Evolutionary conservation across 2,888 invertebrate genomes (phyloP).

Genomic region (Agonopterix subpropinquella): DNA sequence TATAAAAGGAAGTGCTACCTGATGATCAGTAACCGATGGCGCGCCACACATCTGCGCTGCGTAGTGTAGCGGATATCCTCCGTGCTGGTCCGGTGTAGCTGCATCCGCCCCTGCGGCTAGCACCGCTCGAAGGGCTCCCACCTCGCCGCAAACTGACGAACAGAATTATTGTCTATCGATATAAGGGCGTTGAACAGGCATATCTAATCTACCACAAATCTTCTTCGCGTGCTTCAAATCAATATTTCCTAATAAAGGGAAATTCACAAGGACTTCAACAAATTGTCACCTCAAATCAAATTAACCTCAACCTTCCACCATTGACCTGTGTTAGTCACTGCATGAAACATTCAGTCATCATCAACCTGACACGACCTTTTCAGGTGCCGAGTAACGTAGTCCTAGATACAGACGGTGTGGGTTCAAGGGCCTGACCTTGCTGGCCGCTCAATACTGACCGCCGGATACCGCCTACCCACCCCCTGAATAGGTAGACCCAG

Average conservation of each 20-base stretch:
- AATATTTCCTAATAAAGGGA: too few relatives aligned
- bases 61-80: conserved; percentile 97
- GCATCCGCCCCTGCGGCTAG: conserved; percentile 91
- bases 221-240: too few relatives aligned
- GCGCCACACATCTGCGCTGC: conserved; percentile 98
- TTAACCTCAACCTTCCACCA: conserved; percentile 1
- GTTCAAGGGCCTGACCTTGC: conserved; percentile 95
- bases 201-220: too few relatives aligned
- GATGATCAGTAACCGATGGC: conserved; percentile 78
- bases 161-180: too few relatives aligned
- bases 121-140: conserved; percentile 90
- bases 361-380: conserved; percentile 36
- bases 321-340: conserved; percentile 9
- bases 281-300: not conserved
- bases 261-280: too few relatives aligned
- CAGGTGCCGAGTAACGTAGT: conserved; percentile 25
- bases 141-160: conserved; percentile 90
- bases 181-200: too few relatives aligned
- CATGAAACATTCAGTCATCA: conserved; percentile 31
- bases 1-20: conserved; percentile 28
- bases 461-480: conserved; percentile 69
- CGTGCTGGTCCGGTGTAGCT: conserved; percentile 93
- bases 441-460: conserved; percentile 87
- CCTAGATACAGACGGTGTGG: conserved; percentile 73
- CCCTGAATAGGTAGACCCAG: conserved; percentile 13